Conservation (phyloP, 2,888 invertebrate genomes). For the Diplolepis rosae region DNA sequence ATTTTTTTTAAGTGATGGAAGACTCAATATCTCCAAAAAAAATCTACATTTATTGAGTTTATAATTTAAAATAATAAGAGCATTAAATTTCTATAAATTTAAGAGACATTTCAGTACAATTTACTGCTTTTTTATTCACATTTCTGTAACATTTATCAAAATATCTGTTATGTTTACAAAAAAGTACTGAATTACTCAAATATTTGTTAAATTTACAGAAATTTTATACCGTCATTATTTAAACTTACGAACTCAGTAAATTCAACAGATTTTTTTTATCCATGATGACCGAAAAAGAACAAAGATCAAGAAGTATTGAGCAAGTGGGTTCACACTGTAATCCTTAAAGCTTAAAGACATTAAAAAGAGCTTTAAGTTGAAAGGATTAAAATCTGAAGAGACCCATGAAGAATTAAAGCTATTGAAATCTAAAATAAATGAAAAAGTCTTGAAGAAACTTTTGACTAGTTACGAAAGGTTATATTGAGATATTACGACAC, state of each 20-base stretch:
- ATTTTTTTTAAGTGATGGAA: background rate
- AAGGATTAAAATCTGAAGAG: background rate
- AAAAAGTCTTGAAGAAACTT: background rate
- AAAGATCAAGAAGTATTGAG: too few species aligned
- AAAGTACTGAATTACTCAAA: too few species aligned
- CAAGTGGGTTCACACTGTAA: background rate
- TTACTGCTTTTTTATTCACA: too few species aligned
- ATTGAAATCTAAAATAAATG: background rate
- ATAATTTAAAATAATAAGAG: background rate
- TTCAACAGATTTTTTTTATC: too few species aligned
- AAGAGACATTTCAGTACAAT: too few species aligned
- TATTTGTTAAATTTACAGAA: too few species aligned
- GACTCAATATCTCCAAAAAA: background rate
- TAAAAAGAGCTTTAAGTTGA: background rate
- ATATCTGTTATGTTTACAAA: too few species aligned
- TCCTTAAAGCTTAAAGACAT: background rate
- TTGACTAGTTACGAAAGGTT: background rate
- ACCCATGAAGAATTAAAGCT: background rate
- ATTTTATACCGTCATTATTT: too few species aligned
- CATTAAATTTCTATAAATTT: too few species aligned
- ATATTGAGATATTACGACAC: constrained; percentile 3
- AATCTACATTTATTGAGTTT: background rate
- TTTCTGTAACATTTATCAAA: too few species aligned
- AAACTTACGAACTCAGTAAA: too few species aligned
- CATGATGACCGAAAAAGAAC: too few species aligned